Base-by-base conservation (phyloP, 2,888 invertebrate genomes). In the Eristalis intricaria region DNA sequence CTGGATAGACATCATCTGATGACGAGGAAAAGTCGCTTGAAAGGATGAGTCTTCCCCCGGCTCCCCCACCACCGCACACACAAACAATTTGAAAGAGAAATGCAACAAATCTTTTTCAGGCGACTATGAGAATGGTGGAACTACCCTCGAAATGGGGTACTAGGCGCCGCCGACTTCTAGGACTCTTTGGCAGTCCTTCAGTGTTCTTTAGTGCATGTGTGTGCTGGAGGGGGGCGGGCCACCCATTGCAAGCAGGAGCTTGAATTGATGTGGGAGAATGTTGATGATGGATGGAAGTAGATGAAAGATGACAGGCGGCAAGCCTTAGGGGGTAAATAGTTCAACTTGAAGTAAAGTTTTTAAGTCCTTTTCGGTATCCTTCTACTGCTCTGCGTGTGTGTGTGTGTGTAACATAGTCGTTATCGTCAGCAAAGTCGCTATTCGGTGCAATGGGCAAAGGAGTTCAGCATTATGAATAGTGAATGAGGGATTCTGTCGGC, bases 311-410 rank as follows among this genome's bases (percentile, higher is more conserved):
- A 86, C 83, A 79, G 83, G 86, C 83, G 86, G 71, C 82, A 82
- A 32, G 69, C 78, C 70, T 63, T 71, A 68, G 82, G 75, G 86
- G 82, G 86, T 82, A 86, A 86, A 86, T 86, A 86, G 86, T 86
- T 86, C 83, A 86, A 86, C 86, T 86, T 86, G 83, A 86, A 86
- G 78, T 86, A 86, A 86, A 86, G 75, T 82, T 86, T 86, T 83
- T 78, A 83, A 86, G 75, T 78, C 78, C 70, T 79, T 86, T 86
- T 82, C 75, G 78, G 63, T 73, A 78, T 86, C 82, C 78, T 78
- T 68, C 8, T 4, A 19, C 5, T 19, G 5, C 19, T 19, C 19
- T 50, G 19, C 19, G 50, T 86, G 73, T 78, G 71, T 64, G 26
- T 50, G 19, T 50, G 50, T 86, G 73, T 78, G 71, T 64, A 43